Percentiles rank a stretch among this genome's conserved stretches.
Conservation (phyloP, 2,113 vertebrate genomes). For the Pluvialis apricaria region DNA sequence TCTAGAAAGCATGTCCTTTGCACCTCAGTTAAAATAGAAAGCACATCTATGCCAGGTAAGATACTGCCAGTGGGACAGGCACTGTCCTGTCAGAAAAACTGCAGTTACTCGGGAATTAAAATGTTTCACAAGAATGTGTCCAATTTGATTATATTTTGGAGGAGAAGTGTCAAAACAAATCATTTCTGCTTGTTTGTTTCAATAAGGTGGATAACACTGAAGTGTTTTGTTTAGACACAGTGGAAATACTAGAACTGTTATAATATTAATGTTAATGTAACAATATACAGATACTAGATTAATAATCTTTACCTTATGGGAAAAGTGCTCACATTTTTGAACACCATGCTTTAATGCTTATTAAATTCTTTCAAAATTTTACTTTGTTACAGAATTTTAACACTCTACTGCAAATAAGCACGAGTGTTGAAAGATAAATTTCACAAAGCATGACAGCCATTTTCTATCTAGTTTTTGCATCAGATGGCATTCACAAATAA, state of each 20-base stretch:
- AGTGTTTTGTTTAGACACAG: background rate
- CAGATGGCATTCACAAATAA: background rate
- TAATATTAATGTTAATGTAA: background rate
- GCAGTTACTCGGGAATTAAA: background rate
- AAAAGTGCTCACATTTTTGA: background rate
- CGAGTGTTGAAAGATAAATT: background rate
- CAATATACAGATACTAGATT: background rate
- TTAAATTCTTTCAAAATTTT: background rate
- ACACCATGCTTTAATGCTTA: background rate
- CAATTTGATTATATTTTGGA: background rate
- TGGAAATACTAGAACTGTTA: background rate
- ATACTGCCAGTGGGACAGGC: background rate
- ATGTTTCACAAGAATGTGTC: background rate
- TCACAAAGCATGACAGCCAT: background rate
- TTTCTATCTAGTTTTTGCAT: background rate
- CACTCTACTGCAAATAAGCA: background rate
- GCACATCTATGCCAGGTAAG: background rate
- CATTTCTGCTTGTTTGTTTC: background rate
- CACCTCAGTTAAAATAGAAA: background rate
- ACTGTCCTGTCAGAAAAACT: background rate
- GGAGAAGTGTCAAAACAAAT: background rate
- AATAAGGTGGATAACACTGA: background rate
- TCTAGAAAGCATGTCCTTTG: background rate
- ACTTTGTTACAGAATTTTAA: background rate
- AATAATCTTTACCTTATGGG: background rate